Evolutionary conservation across 2,113 vertebrate genomes (phyloP).

Genomic region (Dicrurus megarhynchus): DNA sequence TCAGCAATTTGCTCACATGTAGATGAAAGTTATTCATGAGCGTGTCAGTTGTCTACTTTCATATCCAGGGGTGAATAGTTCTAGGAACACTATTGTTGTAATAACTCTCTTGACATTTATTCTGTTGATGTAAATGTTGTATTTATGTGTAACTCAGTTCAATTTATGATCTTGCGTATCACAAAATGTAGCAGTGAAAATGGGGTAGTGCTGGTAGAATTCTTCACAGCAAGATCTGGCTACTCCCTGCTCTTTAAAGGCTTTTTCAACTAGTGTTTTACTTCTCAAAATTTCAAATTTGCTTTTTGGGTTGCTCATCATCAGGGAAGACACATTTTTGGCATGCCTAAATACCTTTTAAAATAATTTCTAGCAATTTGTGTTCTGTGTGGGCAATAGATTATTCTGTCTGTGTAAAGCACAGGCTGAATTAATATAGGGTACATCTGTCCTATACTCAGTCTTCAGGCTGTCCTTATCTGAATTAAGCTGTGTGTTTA

Average conservation of each 20-base stretch:
- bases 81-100: neutral
- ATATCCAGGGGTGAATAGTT: neutral
- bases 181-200: neutral
- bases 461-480: neutral
- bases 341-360: neutral
- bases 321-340: neutral
- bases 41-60: neutral
- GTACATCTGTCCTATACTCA: neutral
- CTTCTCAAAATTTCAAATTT: neutral
- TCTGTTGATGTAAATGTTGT: neutral
- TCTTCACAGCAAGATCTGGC: neutral
- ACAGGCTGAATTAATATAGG: neutral
- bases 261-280: neutral
- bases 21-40: neutral
- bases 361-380: neutral
- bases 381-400: neutral
- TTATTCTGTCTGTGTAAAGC: neutral
- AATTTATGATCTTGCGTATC: neutral
- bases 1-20: neutral
- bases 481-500: neutral
- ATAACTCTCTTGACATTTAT: neutral
- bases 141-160: neutral
- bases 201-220: neutral
- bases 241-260: neutral
- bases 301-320: neutral